Conservation (phyloP, 2,113 vertebrate genomes). For the Heptranchias perlo region DNA sequence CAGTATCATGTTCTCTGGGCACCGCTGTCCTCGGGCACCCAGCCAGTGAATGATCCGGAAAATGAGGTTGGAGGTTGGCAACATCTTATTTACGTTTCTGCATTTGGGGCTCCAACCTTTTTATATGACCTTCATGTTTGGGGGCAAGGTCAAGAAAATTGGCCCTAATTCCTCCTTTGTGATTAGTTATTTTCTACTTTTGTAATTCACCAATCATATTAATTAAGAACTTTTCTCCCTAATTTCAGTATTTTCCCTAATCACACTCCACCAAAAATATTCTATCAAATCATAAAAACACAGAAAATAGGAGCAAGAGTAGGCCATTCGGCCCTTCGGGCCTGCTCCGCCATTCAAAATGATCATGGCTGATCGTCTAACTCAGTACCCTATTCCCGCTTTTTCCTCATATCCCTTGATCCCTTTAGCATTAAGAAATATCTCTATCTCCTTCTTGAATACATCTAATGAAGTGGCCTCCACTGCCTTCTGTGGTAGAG, state of each 20-base stretch:
- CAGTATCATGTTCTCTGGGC: not conserved
- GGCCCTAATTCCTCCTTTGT: not conserved
- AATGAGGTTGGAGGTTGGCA: not conserved
- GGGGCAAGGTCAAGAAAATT: not conserved
- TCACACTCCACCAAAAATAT: no score
- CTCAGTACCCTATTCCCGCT: no score
- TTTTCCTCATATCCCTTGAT: no score
- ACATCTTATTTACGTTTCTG: not conserved
- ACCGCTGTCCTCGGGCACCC: not conserved
- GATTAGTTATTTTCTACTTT: not conserved
- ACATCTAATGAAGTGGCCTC: no score
- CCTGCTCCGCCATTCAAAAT: no score
- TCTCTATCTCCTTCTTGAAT: no score
- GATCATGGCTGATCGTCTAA: no score
- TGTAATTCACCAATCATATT: not conserved
- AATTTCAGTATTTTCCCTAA: not conserved
- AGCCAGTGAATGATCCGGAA: not conserved
- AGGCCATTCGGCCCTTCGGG: no score
- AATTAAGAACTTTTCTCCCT: not conserved
- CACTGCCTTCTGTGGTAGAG: no score
- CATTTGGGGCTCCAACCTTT: not conserved
- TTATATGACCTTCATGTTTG: not conserved
- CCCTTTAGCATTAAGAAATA: no score
- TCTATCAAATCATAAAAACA: not conserved
- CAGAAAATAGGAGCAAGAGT: no score